A percentile compares a stretch with the other conserved stretches of the same genome.
These are phyloP conservation scores for Andrena hattorfiana DNA, from an alignment of 2,888 invertebrate species.

Conservation along the genomic window DNA sequence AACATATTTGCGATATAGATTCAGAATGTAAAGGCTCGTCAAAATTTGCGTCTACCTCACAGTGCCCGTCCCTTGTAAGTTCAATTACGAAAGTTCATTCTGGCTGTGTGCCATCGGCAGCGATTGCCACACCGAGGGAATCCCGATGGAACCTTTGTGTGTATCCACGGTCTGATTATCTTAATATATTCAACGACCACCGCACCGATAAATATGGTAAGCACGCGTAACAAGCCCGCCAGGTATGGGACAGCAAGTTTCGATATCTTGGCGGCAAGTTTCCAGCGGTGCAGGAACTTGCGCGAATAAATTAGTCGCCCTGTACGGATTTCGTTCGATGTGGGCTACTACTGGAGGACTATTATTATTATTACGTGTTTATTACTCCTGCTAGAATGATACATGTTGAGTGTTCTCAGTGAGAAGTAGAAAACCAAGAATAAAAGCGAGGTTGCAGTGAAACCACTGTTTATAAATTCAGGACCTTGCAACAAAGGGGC, in stretches of 20 bases:
- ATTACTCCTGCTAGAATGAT: no score
- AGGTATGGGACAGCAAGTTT: conserved; percentile 6
- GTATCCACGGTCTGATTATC: conserved; percentile 32
- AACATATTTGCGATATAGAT: no score
- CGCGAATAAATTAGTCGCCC: conserved; percentile 13
- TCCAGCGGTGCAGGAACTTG: background rate
- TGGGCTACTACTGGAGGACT: background rate
- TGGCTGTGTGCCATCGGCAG: conserved; percentile 11
- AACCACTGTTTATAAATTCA: no score
- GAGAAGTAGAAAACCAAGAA: no score
- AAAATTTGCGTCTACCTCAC: no score
- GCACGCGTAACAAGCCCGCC: conserved; percentile 30
- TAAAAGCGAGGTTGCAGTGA: no score
- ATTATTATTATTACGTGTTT: no score
- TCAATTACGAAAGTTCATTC: conserved; percentile 30
- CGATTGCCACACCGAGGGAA: conserved; percentile 7
- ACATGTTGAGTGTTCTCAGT: no score
- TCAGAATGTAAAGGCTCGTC: no score
- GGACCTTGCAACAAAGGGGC: no score
- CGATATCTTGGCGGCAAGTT: conserved; percentile 31
- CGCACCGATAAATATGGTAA: conserved; percentile 35
- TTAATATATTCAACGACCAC: conserved; percentile 30
- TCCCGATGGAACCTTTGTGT: conserved; percentile 21
- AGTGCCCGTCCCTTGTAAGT: background rate
- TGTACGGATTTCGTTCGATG: background rate